phyloP scores from a whole-genome alignment of 2,888 invertebrate species.

The Caradrina clavipalpis region DNA sequence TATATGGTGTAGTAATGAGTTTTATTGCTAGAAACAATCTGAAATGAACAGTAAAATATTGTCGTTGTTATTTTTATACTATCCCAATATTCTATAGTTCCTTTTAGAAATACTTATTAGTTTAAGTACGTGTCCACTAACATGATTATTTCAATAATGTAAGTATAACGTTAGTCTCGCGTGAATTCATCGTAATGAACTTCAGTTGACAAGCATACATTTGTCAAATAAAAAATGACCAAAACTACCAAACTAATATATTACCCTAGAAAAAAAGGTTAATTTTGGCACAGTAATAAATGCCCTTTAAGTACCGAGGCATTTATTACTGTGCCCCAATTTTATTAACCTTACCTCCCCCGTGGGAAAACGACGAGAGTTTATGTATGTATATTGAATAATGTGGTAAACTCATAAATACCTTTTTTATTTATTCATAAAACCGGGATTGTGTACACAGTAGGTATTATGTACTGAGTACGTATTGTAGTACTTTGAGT shows the following conservation, averaged over 20 bases:
- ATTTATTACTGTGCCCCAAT: not conserved
- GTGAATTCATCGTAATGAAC: constrained; percentile 10
- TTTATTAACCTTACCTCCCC: not conserved
- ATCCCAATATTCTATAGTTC: no score
- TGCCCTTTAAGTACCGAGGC: not conserved
- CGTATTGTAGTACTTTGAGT: no score
- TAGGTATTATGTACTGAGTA: no score
- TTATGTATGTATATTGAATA: not conserved
- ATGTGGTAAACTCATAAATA: no score
- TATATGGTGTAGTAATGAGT: no score
- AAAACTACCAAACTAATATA: not conserved
- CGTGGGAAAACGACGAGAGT: not conserved
- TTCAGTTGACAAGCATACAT: not conserved
- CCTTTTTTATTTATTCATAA: no score
- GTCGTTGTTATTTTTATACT: no score
- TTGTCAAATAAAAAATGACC: constrained; percentile 13
- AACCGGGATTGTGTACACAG: not conserved
- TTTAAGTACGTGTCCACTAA: not conserved
- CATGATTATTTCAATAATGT: constrained; percentile 11
- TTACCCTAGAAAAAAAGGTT: not conserved
- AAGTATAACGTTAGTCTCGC: not conserved
- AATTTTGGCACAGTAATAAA: not conserved
- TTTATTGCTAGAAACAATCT: not conserved
- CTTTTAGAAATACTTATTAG: not conserved
- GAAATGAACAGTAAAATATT: not conserved